These are phyloP conservation scores for Podilymbus podiceps DNA, from an alignment of 2,113 vertebrate species.

Conservation along the genomic window DNA sequence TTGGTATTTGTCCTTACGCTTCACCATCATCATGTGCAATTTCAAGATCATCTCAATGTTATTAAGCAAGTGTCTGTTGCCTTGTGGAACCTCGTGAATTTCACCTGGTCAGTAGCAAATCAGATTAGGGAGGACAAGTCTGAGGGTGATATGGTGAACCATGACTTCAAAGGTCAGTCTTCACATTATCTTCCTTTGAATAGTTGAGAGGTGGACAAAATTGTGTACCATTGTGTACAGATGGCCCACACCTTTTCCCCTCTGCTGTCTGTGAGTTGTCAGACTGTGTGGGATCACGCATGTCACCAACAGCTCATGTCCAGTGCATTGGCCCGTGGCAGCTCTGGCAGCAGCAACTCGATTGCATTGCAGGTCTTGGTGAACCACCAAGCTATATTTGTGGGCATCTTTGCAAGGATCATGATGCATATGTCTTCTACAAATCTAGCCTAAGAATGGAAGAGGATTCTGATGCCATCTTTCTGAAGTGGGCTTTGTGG, in stretches of 20 bases:
- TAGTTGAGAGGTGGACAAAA: background rate
- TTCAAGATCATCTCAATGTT: background rate
- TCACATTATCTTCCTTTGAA: background rate
- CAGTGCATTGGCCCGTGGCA: background rate
- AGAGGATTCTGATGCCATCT: background rate
- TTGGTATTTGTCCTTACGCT: background rate
- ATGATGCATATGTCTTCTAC: background rate
- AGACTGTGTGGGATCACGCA: background rate
- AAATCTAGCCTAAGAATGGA: background rate
- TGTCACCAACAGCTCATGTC: background rate
- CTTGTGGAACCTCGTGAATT: background rate
- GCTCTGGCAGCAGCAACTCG: background rate
- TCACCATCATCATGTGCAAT: background rate
- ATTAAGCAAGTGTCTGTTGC: background rate
- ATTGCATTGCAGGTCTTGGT: background rate
- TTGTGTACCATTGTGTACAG: background rate
- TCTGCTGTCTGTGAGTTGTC: background rate
- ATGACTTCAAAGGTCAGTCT: background rate
- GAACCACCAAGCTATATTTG: background rate
- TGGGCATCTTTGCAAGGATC: background rate
- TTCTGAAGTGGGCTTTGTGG: background rate
- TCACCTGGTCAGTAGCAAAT: background rate
- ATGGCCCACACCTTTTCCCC: background rate
- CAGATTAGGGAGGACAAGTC: background rate
- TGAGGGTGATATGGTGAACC: background rate